A percentile compares a stretch with the other conserved stretches of the same genome.
phyloP scores from a whole-genome alignment of 2,797 vertebrate genomes.

The Aldrovandia affinis region DNA sequence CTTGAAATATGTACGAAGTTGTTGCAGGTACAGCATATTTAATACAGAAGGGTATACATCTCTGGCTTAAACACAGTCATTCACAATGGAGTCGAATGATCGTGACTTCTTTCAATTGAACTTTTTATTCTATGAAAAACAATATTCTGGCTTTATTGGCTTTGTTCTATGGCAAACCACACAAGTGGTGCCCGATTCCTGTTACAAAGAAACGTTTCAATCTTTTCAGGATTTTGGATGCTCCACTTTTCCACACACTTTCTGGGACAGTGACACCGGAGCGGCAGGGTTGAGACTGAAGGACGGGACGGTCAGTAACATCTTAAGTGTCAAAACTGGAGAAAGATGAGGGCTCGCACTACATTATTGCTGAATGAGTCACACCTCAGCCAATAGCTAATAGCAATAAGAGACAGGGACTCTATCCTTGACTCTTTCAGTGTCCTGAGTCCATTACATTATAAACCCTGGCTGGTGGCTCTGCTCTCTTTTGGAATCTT shows the following conservation, averaged over 20 bases:
- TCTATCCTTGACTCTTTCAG: conserved; percentile 30
- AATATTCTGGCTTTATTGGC: conserved; percentile 7
- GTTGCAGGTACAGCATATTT: not conserved
- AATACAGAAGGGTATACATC: not conserved
- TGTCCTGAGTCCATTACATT: conserved; percentile 21
- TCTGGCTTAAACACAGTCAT: not conserved
- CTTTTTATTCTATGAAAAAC: conserved; percentile 18
- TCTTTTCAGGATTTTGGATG: not conserved
- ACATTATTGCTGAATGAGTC: conserved; percentile 39
- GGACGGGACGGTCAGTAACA: not conserved
- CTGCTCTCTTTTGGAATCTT: conserved; percentile 30
- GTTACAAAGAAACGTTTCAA: conserved; percentile 9
- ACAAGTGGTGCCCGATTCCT: conserved; percentile 9
- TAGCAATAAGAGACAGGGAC: conserved; percentile 28
- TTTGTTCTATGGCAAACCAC: conserved; percentile 17
- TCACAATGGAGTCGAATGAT: not conserved
- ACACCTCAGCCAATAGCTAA: conserved; percentile 37
- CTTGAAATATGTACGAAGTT: not conserved
- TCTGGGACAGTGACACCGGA: not conserved
- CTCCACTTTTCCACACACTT: not conserved
- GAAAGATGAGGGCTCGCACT: conserved; percentile 18
- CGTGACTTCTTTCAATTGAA: not conserved
- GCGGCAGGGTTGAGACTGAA: conserved; percentile 2
- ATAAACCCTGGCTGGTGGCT: conserved; percentile 28
- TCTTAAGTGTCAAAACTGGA: conserved; percentile 7